Evolutionary conservation across 2,797 vertebrate genomes (phyloP).

Genomic region (Amblyraja radiata): DNA sequence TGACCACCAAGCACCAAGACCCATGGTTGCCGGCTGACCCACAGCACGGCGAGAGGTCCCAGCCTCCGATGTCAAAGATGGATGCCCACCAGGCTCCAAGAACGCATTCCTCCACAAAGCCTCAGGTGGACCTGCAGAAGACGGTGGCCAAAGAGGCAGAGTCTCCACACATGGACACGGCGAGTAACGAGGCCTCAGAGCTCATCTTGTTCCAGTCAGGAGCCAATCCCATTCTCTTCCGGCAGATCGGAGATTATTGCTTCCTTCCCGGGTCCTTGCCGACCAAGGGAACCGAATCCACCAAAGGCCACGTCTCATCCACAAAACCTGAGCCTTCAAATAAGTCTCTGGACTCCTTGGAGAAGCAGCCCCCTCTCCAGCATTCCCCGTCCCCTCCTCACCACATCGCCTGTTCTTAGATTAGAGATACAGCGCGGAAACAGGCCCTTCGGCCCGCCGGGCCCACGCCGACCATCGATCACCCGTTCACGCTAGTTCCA

Average conservation of each 20-base stretch:
- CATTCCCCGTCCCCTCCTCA: too few species aligned
- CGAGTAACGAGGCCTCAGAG: neutral
- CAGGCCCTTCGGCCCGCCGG: too few species aligned
- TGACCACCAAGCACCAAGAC: too few species aligned
- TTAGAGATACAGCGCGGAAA: too few species aligned
- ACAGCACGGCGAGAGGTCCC: neutral
- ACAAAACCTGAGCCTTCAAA: neutral
- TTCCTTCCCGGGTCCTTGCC: neutral
- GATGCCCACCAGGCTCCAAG: too few species aligned
- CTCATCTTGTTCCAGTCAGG: neutral
- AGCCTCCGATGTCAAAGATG: neutral
- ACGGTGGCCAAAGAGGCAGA: neutral
- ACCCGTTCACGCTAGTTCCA: too few species aligned
- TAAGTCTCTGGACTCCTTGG: too few species aligned
- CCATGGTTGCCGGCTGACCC: too few species aligned
- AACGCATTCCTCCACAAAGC: neutral
- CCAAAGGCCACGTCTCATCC: neutral
- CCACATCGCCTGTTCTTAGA: neutral
- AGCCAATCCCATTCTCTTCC: neutral
- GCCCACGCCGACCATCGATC: too few species aligned
- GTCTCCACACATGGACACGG: too few species aligned
- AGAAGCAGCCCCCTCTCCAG: neutral
- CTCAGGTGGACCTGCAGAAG: neutral
- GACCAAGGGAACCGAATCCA: neutral
- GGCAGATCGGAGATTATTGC: constrained; percentile 25